These are phyloP conservation scores for Stigmatopora argus DNA, from an alignment of 2,113 vertebrate genomes.

Conservation along the genomic window DNA sequence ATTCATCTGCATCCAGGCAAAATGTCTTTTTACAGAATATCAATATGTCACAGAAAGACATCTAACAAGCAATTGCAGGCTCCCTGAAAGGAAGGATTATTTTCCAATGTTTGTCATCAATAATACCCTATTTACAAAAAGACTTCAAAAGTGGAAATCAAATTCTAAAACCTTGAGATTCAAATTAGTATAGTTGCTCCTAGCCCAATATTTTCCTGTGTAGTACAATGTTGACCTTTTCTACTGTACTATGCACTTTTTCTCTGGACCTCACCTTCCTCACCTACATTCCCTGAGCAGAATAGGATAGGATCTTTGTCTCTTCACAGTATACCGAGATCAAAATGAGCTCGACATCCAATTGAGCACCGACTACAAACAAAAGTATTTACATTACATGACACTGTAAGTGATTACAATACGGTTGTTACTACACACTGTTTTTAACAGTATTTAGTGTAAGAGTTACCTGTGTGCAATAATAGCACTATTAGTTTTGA, in stretches of 20 bases:
- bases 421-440: constrained; percentile 56
- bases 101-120: constrained; percentile 45
- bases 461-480: constrained; percentile 52
- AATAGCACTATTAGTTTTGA: constrained; percentile 45
- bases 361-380: constrained; percentile 39
- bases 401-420: constrained; percentile 65
- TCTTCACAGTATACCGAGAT: constrained; percentile 43
- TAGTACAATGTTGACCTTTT: constrained; percentile 8
- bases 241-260: constrained; percentile 24
- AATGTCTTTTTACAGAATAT: constrained; percentile 53
- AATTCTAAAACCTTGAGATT: constrained; percentile 9
- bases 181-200: constrained; percentile 13
- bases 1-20: constrained; percentile 45
- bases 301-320: constrained; percentile 14
- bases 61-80: constrained; percentile 52
- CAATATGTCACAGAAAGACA: constrained; percentile 67
- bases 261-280: not conserved
- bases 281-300: not conserved
- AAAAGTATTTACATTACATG: constrained; percentile 54
- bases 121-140: constrained; percentile 45
- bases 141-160: constrained; percentile 1
- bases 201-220: not conserved
- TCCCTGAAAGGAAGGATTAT: constrained; percentile 58
- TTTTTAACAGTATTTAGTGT: constrained; percentile 59
- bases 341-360: constrained; percentile 29